phyloP scores from a whole-genome alignment of 2,888 invertebrate genomes.

The Cryptosula pallasiana region DNA sequence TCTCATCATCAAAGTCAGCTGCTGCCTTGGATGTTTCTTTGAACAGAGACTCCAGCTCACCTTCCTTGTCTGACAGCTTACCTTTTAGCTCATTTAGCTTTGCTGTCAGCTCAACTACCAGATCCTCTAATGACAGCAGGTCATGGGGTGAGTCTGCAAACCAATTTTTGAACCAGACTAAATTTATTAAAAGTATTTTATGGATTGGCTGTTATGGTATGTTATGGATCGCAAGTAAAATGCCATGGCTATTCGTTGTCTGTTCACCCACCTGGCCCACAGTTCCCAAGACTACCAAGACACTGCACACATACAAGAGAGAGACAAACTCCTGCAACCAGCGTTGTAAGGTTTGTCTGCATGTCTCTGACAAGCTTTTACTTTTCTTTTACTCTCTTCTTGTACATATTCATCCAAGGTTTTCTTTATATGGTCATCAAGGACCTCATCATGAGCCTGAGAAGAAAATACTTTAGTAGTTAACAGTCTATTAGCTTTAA shows the following conservation, averaged over 20 bases:
- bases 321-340: background rate
- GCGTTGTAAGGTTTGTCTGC: background rate
- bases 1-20: background rate
- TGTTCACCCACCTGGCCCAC: background rate
- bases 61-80: background rate
- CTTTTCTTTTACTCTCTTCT: background rate
- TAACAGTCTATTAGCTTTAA: too few relatives aligned
- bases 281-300: background rate
- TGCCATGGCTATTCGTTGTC: too few relatives aligned
- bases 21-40: background rate
- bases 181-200: too few relatives aligned
- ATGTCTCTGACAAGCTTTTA: background rate
- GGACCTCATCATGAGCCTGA: background rate
- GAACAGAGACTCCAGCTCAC: background rate
- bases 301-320: background rate
- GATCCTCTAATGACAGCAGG: background rate
- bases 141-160: background rate
- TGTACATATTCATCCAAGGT: background rate
- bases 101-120: background rate
- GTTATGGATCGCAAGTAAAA: too few relatives aligned
- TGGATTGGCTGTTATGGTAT: too few relatives aligned
- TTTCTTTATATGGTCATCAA: background rate
- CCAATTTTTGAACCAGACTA: too few relatives aligned
- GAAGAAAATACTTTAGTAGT: too few relatives aligned
- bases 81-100: background rate